Base-by-base conservation (phyloP, 35 echinoderm and acorn worm genomes). In the Diadema setosum region DNA sequence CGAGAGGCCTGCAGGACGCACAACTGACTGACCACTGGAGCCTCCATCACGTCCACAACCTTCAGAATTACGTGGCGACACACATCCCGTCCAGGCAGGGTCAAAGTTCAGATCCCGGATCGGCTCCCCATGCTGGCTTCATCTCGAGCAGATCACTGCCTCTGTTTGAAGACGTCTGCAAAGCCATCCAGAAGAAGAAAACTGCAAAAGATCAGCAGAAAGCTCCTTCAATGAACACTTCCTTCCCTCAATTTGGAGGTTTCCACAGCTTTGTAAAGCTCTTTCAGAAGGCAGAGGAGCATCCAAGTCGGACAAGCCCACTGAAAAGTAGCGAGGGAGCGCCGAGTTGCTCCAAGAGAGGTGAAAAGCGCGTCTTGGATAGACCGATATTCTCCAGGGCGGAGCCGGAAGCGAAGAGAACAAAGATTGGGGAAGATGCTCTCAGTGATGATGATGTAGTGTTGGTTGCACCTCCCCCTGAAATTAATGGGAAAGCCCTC, bases 31-130 rank as follows among this genome's bases (percentile, higher is more conserved):
- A 87, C 39, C 60, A 87, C 11, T 87, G 85, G 85, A 45, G 27
- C 20, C 24, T 46, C 2, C 49, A 44, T 44, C 85, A 87, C 42
- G 37, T 87, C 2, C 59, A 70, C 42, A 69, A 39, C 26, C n/a
- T 87, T 11, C 85, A 87, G 24, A 76, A 76, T 17, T 40, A 76
- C 70, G 43, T 76, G 23, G 70, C 70, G 42, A 87, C 63, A 32
- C 35, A 3, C 15, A 44, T 74, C 31, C 39, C 85, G 1, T 42
- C 29, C 0, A 2, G 6, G 29, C 61, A 65, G 6, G 36, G 25
- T 17, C 24, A 65, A 27, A 65, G 0, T 6, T 21, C 26, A 65
- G 36, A 65, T 25, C 6, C 36, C 61, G 5, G 11, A 65, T 33
- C 61, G 15, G 17, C n/a, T n/a, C n/a, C n/a, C n/a, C n/a, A n/a